Base-by-base conservation (phyloP, 2,797 vertebrate genomes). In the Myotis myotis region DNA sequence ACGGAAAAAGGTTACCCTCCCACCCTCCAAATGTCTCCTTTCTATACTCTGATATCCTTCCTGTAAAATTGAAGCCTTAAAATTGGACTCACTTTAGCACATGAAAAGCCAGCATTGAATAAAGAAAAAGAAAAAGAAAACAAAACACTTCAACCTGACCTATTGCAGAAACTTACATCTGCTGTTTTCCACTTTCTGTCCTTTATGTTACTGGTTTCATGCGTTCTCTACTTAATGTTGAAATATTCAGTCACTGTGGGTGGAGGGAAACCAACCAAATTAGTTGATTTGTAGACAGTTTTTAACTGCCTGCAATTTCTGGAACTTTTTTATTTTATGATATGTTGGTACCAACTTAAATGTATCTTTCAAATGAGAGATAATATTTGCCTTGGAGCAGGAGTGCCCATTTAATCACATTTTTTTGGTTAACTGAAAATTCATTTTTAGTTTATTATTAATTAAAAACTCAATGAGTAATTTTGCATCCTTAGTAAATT, bases 61-160 rank as follows among this genome's bases (percentile, higher is more conserved):
- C 68, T 93, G 68, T 96, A 95, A 96, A 92, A 76, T 15, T 95
- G 86, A 95, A 93, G 30, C 36, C 38, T 95, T 92, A 94, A 91
- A 92, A 90, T 89, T 94, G 60, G 79, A 91, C 36, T 79, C 78
- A 76, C 20, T 76, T 80, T 93, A 96, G 84, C 36, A 84, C 78
- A 90, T 71, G 62, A 82, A 95, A 94, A 90, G 4, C 20, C 49
- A 89, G 23, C 36, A 53, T 25, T 92, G 72, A 89, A 82, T 89
- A 94, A 93, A 85, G 38, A 95, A 28, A 60, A 60, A 60, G 2
- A 60, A 28, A 60, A 60, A 60, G 23, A 60, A 28, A 93, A 90
- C 62, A 87, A 78, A 94, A 85, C 87, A 57, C 13, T 92, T 92
- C 44, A 75, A 44, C 23, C 20, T 96, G 79, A 96, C 38, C 66